A percentile compares a stretch with the other conserved stretches of the same genome.
These are phyloP conservation scores for Synergus itoensis DNA, from an alignment of 2,888 invertebrate species.

Conservation along the genomic window DNA sequence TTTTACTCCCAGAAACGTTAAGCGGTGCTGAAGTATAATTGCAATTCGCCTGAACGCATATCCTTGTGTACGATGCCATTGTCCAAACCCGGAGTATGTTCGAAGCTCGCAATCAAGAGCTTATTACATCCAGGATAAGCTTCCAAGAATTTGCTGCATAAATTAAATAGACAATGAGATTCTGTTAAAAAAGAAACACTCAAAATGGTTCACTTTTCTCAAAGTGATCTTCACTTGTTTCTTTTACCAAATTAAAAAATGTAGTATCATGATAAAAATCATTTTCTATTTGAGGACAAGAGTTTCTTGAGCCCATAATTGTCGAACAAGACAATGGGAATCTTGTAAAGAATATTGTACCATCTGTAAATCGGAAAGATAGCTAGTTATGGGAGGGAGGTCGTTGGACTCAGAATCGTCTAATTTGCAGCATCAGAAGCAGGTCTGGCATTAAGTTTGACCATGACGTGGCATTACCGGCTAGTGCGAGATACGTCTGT, in stretches of 20 bases:
- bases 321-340: too few species aligned
- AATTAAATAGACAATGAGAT: conserved; percentile 61
- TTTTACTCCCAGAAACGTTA: conserved; percentile 53
- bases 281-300: too few species aligned
- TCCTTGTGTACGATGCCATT: conserved; percentile 56
- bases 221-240: not conserved
- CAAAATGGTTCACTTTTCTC: not conserved
- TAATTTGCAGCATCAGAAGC: conserved; percentile 54
- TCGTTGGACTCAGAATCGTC: conserved; percentile 35
- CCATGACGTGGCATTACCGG: conserved; percentile 63
- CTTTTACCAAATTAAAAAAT: not conserved
- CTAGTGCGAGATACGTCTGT: conserved; percentile 59
- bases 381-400: not conserved
- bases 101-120: conserved; percentile 58
- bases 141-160: conserved; percentile 57
- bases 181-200: not conserved
- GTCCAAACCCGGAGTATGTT: conserved; percentile 60
- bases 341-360: not conserved
- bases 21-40: conserved; percentile 62
- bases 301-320: too few species aligned
- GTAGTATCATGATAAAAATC: too few species aligned
- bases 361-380: not conserved
- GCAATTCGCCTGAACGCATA: conserved; percentile 61
- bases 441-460: conserved; percentile 63
- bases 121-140: conserved; percentile 63